Base-by-base conservation (phyloP, 2,113 vertebrate species). In the Solea solea region DNA sequence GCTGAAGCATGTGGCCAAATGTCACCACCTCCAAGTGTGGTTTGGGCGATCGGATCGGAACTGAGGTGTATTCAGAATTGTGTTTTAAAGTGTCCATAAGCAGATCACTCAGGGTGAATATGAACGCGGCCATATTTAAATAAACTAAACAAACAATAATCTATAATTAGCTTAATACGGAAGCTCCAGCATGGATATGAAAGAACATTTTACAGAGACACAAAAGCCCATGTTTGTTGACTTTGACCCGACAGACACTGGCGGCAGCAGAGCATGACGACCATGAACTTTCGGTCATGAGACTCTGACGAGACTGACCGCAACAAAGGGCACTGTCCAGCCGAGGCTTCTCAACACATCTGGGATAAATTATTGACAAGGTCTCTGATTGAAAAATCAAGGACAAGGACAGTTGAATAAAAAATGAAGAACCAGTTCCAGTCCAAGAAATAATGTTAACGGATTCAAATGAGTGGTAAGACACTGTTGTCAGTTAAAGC, bases 201-300 rank as follows among this genome's bases (percentile, higher is more conserved):
- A 28, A 39, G 15, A 12, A 53, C 45, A 52, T 7, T 46, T 69
- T 62, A 56, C 25, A 64, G 27, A 62, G 40, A 69, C 55, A 21
- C 39, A 11, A 49, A 28, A 46, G 28, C 40, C 15, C 55, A 49
- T 25, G 27, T 51, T 27, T 42, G 25, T 16, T 44, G 54, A 81
- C 49, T 59, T 52, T 41, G 28, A 46, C 63, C 39, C 54, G 13
- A 59, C 42, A 64, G 41, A 70, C 67, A 48, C 4, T 1, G 10
- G 49, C 62, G 62, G 69, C 49, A 54, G 39, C 7, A 54, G 40
- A 64, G 44, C 46, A 56, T 63, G 48, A 72, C 70, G 69, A 61
- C 57, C 54, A 34, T 50, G 53, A 72, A 55, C 50, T 21, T 64
- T 74, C 4, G 15, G 74, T 62, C 55, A 68, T 25, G 54, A 54